Percentiles rank a stretch among this genome's conserved stretches.
phyloP scores from a whole-genome alignment of 2,113 vertebrate species.

The Hystrix cristata region DNA sequence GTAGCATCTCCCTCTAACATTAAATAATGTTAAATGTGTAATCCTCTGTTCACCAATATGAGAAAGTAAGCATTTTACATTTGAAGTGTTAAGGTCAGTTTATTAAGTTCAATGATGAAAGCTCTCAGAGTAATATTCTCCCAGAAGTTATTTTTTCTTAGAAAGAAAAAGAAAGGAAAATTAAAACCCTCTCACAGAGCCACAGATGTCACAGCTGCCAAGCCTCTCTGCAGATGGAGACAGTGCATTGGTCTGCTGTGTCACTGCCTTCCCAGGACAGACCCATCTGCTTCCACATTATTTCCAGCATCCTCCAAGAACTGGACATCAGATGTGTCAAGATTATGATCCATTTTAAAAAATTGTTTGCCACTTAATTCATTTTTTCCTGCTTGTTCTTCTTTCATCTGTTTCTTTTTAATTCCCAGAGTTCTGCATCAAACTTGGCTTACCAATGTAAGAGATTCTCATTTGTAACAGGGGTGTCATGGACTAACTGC shows the following conservation, averaged over 20 bases:
- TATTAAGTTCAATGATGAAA: conserved; percentile 87
- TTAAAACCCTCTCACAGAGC: conserved; percentile 76
- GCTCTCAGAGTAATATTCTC: conserved; percentile 88
- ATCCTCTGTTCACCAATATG: conserved; percentile 40
- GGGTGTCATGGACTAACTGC: too few species aligned
- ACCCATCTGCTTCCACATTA: too few species aligned
- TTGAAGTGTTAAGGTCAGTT: conserved; percentile 86
- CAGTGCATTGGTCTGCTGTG: conserved; percentile 21
- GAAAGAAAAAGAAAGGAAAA: conserved; percentile 79
- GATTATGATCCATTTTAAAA: too few species aligned
- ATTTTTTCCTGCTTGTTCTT: too few species aligned
- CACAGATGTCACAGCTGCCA: background rate
- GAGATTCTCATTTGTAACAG: too few species aligned
- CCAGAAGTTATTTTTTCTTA: conserved; percentile 85
- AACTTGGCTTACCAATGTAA: too few species aligned
- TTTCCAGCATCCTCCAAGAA: too few species aligned
- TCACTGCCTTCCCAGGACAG: conserved; percentile 89
- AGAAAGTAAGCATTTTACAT: conserved; percentile 73
- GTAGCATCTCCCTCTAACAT: conserved; percentile 10
- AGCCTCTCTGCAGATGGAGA: too few species aligned
- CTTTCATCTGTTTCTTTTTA: too few species aligned
- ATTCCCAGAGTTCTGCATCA: too few species aligned
- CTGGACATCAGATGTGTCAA: too few species aligned
- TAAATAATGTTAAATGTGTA: background rate
- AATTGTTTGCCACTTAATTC: too few species aligned